Evolutionary conservation across 2,113 vertebrate species (phyloP).

Genomic region (Octodon degus): DNA sequence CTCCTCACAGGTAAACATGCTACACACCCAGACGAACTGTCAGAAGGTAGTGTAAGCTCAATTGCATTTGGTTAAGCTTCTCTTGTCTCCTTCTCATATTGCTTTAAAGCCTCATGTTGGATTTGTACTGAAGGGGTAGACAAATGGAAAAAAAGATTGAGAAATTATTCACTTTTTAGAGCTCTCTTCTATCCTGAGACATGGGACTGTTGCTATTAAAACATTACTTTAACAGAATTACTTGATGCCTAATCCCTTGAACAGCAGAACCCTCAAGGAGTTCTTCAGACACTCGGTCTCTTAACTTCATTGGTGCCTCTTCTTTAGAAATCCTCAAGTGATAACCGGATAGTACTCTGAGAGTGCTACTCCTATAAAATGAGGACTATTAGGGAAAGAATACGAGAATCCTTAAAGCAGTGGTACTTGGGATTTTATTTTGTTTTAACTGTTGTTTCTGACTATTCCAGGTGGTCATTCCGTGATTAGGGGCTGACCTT

Average conservation of each 20-base stretch:
- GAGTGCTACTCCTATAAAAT: background rate
- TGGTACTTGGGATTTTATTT: background rate
- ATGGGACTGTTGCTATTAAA: background rate
- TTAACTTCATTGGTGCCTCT: background rate
- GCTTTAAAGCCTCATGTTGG: constrained; percentile 25
- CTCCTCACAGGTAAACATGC: constrained; percentile 28
- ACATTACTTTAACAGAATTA: background rate
- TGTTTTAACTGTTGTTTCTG: background rate
- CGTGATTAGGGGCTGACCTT: background rate
- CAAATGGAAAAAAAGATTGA: background rate
- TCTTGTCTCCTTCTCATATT: background rate
- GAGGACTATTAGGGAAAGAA: constrained; percentile 2
- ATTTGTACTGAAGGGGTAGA: constrained; percentile 26
- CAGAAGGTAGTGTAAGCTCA: constrained; percentile 31
- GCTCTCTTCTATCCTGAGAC: constrained; percentile 14
- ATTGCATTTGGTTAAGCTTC: constrained; percentile 48
- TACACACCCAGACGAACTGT: background rate
- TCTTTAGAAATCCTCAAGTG: background rate
- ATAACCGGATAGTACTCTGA: background rate
- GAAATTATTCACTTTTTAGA: background rate
- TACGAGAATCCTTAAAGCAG: background rate
- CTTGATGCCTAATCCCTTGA: background rate
- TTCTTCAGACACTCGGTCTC: background rate
- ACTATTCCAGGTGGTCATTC: background rate
- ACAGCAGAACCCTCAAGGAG: background rate